Conservation (phyloP, 30 jellyfish, hydroid and myxozoan genomes). For the Rhopilema esculentum region DNA sequence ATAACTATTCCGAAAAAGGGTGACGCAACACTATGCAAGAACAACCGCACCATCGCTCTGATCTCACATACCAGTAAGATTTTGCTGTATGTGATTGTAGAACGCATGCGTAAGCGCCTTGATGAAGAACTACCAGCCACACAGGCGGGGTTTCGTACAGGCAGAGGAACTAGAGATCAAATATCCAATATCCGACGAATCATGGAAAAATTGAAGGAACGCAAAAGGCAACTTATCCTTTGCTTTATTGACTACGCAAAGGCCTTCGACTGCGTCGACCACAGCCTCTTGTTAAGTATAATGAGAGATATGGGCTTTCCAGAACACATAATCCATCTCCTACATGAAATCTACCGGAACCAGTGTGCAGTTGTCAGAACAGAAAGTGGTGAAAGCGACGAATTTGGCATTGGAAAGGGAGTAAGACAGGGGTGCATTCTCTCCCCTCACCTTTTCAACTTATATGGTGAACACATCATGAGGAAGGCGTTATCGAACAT, state of each 20-base stretch:
- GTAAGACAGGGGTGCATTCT: conserved; percentile 43
- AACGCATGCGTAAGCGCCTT: neutral
- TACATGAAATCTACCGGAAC: conserved; percentile 1
- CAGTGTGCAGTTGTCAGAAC: conserved; percentile 13
- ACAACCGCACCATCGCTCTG: conserved; percentile 31
- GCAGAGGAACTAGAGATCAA: conserved; percentile 8
- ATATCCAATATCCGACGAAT: neutral
- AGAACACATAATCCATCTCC: conserved; percentile 18
- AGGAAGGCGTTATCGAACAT: conserved; percentile 6
- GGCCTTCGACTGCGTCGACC: conserved; percentile 43
- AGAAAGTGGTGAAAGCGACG: neutral
- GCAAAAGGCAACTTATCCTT: conserved; percentile 4
- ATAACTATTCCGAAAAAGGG: conserved; percentile 38
- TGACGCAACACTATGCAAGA: conserved; percentile 15
- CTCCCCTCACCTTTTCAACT: conserved; percentile 32
- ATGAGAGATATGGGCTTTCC: conserved; percentile 52
- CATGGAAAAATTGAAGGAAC: neutral
- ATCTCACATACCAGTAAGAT: conserved; percentile 49
- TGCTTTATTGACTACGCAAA: conserved; percentile 36
- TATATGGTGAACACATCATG: conserved; percentile 28
- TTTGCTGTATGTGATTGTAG: conserved; percentile 7
- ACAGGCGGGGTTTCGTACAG: conserved; percentile 11
- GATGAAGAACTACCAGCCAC: neutral
- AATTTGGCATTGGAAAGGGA: conserved; percentile 10
- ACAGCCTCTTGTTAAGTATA: conserved; percentile 2